Percentiles rank a stretch among this genome's conserved stretches.
phyloP scores from a whole-genome alignment of 2,113 vertebrate species.

The Anser brachyrhynchus region DNA sequence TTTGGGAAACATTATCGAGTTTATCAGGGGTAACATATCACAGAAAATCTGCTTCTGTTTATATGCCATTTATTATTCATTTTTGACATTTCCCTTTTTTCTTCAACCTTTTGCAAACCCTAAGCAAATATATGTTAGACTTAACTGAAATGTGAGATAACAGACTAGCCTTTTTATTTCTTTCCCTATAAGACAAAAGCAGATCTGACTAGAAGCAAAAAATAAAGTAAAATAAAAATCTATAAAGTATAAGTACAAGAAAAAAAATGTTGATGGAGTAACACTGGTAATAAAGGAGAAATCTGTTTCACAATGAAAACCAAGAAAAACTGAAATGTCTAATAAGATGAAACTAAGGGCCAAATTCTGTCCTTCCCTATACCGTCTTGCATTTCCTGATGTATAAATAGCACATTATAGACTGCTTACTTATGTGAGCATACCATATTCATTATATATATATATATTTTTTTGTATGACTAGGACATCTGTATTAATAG shows the following conservation, averaged over 20 bases:
- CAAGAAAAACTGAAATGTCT: not conserved
- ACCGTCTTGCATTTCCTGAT: not conserved
- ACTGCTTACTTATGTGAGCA: not conserved
- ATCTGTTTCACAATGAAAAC: not conserved
- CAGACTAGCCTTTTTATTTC: conserved; percentile 49
- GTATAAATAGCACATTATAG: not conserved
- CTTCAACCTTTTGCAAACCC: conserved; percentile 71
- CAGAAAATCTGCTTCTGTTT: conserved; percentile 86
- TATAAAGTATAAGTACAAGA: conserved; percentile 57
- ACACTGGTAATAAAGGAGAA: not conserved
- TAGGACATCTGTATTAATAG: not conserved
- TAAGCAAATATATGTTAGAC: conserved; percentile 78
- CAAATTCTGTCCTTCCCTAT: not conserved
- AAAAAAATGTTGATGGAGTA: conserved; percentile 40
- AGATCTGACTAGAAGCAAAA: conserved; percentile 69
- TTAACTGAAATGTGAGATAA: conserved; percentile 77
- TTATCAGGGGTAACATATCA: conserved; percentile 79
- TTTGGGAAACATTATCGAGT: conserved; percentile 86
- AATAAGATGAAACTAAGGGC: not conserved
- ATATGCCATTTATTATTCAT: conserved; percentile 82
- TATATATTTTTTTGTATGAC: not conserved
- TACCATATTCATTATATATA: not conserved
- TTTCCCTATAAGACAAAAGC: conserved; percentile 49
- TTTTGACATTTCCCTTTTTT: conserved; percentile 84
- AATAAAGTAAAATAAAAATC: conserved; percentile 59